Evolutionary conservation across 92 coral and sea anemone species (phyloP).

Genomic region (Hydrozoanthus gracilis): DNA sequence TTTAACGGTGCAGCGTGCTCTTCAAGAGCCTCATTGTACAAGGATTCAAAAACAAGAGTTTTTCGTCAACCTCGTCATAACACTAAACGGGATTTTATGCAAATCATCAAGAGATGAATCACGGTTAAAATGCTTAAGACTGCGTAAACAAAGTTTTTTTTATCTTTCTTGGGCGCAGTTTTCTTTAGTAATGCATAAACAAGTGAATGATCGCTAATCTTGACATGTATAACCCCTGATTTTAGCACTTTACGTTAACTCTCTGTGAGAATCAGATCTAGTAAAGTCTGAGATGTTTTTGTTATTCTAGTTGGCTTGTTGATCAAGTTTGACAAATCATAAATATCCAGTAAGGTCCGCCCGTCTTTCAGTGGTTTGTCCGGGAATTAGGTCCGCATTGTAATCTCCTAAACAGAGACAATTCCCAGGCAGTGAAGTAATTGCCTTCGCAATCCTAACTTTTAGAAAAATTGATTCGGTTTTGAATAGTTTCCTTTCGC

Average conservation of each 20-base stretch:
- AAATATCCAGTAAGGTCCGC: slow-evolving; percentile 52
- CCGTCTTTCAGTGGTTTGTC: slow-evolving; percentile 68
- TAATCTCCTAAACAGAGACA: slow-evolving; percentile 51
- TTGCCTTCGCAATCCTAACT: slow-evolving; percentile 39
- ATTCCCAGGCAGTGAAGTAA: slow-evolving; percentile 42
- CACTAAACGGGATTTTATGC: slow-evolving; percentile 46
- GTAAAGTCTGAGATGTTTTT: slow-evolving; percentile 43
- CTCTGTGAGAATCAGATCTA: slow-evolving; percentile 59
- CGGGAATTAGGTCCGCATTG: slow-evolving; percentile 57
- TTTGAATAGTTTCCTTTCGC: not conserved
- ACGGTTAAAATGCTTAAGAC: slow-evolving; percentile 25
- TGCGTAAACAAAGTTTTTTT: slow-evolving; percentile 46
- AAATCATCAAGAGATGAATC: slow-evolving; percentile 25
- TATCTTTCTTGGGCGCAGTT: slow-evolving; percentile 50
- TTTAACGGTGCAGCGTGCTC: slow-evolving; percentile 5
- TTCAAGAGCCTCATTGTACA: not conserved
- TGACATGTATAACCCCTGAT: slow-evolving; percentile 57
- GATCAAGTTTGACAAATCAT: slow-evolving; percentile 47
- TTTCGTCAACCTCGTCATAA: too few relatives aligned
- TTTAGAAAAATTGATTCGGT: slow-evolving; percentile 40
- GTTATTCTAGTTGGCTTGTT: slow-evolving; percentile 42
- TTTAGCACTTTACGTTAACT: slow-evolving; percentile 45
- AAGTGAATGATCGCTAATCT: slow-evolving; percentile 61
- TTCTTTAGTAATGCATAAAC: slow-evolving; percentile 12
- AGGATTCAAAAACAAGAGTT: too few relatives aligned